Evolutionary conservation across 2,888 invertebrate genomes (phyloP).

Genomic region (Chrysolina haemoptera): DNA sequence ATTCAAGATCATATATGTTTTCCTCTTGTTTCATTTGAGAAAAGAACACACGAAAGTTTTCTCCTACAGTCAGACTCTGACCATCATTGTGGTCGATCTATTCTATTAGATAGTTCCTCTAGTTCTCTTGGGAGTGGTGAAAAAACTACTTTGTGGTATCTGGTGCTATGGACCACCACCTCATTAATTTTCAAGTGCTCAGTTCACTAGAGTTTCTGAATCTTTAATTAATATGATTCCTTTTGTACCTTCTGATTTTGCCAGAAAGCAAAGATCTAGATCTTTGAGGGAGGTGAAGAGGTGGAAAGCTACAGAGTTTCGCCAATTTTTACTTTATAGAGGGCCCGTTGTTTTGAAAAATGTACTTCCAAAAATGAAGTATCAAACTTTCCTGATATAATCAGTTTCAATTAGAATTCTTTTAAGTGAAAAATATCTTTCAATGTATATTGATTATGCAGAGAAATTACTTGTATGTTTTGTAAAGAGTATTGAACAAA

Average conservation of each 20-base stretch:
- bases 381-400: too few species aligned
- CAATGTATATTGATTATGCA: too few species aligned
- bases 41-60: constrained; percentile 19
- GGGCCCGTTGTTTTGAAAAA: constrained; percentile 9
- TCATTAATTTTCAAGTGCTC: constrained; percentile 8
- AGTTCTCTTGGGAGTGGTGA: constrained; percentile 21
- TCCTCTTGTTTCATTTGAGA: constrained; percentile 26
- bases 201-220: constrained; percentile 13
- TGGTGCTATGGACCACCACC: constrained; percentile 18
- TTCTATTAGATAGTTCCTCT: constrained; percentile 27
- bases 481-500: too few species aligned
- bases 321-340: constrained; percentile 11
- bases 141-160: constrained; percentile 14
- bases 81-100: constrained; percentile 24
- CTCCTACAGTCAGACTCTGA: constrained; percentile 7
- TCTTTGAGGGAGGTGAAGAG: constrained; percentile 12
- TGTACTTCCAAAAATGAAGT: constrained; percentile 5
- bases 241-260: constrained; percentile 15
- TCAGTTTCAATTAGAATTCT: too few species aligned
- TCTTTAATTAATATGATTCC: constrained; percentile 4
- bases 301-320: background rate
- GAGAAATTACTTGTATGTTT: too few species aligned
- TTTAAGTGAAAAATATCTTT: too few species aligned
- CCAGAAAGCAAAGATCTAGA: constrained; percentile 7
- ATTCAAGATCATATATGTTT: constrained; percentile 36